Base-by-base conservation (phyloP, 2,888 invertebrate species). In the Helicoverpa assulta region DNA sequence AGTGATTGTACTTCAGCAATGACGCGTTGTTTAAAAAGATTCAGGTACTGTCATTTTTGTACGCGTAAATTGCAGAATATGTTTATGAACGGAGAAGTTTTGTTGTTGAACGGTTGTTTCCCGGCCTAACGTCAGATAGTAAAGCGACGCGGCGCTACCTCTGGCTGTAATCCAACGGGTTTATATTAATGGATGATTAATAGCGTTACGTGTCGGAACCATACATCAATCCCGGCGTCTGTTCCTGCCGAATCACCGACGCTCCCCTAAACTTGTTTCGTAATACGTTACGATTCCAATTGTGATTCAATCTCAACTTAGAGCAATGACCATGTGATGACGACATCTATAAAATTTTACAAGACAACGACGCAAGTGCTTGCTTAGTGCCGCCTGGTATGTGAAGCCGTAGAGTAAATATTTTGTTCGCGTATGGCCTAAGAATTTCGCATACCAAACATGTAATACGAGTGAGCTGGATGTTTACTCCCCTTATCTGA, bases 121-220 rank as follows among this genome's bases (percentile, higher is more conserved):
- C 80, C 77, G 73, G 83, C 86, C 80, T 85, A 85, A 87, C 86
- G 81, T 78, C 73, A 29, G 81, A 81, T 86, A 87, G 82, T 89
- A 89, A 89, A 86, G 84, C 83, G 75, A 83, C 80, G 75, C 75
- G 77, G 78, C 78, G 82, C 76, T 82, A 85, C 84, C 85, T 85
- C 85, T 89, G 90, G 91, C 89, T 70, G 59, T 84, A 84, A 85
- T 89, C 91, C 90, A 91, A 88, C 73, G 70, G 73, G 80, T 85
- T 85, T 88, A 87, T 89, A 90, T 89, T 88, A 87, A 82, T 87
- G 85, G 80, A 85, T 89, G 88, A 91, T 90, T 88, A 89, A 90
- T 88, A 87, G 81, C 78, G 70, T 51, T 61, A 81, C 76, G 77
- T 52, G 70, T 73, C 73, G 78, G 81, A 75, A 79, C 86, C 71